Conservation (phyloP, 2,113 vertebrate genomes). For the Puffinus mauretanicus region DNA sequence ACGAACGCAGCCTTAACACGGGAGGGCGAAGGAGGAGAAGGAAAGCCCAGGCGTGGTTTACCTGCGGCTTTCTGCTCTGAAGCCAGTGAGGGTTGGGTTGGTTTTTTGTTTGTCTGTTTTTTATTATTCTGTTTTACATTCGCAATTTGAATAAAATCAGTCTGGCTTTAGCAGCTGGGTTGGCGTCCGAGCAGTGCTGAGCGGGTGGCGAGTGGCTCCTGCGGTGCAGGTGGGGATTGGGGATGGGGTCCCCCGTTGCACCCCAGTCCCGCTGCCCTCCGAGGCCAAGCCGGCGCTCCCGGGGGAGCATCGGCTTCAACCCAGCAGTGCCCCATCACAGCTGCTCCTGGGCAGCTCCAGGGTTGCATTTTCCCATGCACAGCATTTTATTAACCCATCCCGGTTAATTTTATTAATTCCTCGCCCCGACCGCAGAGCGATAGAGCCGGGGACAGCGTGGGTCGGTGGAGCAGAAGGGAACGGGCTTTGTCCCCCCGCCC, state of each 20-base stretch:
- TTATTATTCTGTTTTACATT: conserved; percentile 47
- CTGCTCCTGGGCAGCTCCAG: neutral
- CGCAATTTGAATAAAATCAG: conserved; percentile 51
- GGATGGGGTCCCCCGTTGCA: neutral
- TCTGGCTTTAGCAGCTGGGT: neutral
- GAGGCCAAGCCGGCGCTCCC: rapidly evolving
- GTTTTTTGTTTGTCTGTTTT: neutral
- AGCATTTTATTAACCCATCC: neutral
- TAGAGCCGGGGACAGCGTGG: neutral
- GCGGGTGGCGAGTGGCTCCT: neutral
- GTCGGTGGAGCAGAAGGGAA: conserved; percentile 34
- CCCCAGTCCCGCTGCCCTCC: neutral
- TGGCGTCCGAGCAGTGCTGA: neutral
- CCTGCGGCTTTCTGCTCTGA: neutral
- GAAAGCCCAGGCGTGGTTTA: neutral
- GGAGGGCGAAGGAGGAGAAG: neutral
- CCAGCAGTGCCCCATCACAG: neutral
- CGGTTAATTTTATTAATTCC: neutral
- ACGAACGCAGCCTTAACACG: conserved; percentile 26
- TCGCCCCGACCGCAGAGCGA: rapidly evolving
- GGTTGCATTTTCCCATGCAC: neutral
- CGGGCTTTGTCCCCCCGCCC: conserved; percentile 6
- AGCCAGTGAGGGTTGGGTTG: neutral
- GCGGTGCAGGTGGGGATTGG: neutral
- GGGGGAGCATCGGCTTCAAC: neutral